Evolutionary conservation across 2,888 invertebrate genomes (phyloP).

Genomic region (Diaprepes abbreviatus): DNA sequence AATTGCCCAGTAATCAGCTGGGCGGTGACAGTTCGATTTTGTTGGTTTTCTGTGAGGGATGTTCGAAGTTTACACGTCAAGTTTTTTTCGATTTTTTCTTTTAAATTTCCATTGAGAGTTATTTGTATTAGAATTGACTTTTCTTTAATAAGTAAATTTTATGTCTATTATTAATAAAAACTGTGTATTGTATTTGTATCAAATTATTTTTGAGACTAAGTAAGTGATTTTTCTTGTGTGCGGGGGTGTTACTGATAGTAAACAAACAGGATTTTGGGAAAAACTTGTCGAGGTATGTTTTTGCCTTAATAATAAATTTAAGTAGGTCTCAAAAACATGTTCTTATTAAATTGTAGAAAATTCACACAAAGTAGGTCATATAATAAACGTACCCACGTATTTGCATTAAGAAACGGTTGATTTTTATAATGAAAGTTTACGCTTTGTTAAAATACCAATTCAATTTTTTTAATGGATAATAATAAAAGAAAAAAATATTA

Average conservation of each 20-base stretch:
- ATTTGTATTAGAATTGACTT: not conserved
- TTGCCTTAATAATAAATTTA: not conserved
- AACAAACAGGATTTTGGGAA: slow-evolving; percentile 39
- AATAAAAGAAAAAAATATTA: too few relatives aligned
- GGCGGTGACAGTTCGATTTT: slow-evolving; percentile 56
- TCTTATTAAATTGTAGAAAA: slow-evolving; percentile 3
- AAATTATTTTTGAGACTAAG: slow-evolving; percentile 1
- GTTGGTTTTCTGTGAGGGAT: slow-evolving; percentile 51
- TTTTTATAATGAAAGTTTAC: slow-evolving; percentile 21
- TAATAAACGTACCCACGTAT: slow-evolving; percentile 23
- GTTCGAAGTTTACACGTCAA: slow-evolving; percentile 27
- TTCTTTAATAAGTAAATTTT: not conserved
- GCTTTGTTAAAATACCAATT: not conserved
- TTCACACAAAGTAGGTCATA: slow-evolving; percentile 25
- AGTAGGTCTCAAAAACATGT: not conserved
- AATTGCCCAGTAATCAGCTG: slow-evolving; percentile 55
- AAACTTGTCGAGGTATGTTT: slow-evolving; percentile 3
- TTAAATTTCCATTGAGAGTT: not conserved
- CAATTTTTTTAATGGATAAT: too few relatives aligned
- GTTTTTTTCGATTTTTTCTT: not conserved
- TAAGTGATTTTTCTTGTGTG: slow-evolving; percentile 34
- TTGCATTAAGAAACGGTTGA: slow-evolving; percentile 3
- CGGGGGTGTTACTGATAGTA: slow-evolving; percentile 39
- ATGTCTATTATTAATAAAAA: not conserved
- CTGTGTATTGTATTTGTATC: not conserved